These are phyloP conservation scores for Lycopodina hypogea DNA, from an alignment of 37 sponge, comb jelly and placozoan genomes.

Conservation along the genomic window DNA sequence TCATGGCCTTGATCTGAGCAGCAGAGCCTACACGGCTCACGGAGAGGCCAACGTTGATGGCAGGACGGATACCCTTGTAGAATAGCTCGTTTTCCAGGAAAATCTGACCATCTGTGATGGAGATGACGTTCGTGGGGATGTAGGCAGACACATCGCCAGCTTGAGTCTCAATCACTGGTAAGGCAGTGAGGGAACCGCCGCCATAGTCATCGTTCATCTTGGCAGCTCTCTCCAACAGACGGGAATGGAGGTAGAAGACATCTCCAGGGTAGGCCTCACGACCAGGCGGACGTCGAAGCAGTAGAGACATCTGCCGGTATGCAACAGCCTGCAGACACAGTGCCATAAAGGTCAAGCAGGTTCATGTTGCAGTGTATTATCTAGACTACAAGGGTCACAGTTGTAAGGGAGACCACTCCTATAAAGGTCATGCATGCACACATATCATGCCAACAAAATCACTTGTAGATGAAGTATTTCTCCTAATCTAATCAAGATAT, in stretches of 20 bases:
- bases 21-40: constrained; percentile 98
- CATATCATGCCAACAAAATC: not conserved
- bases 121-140: constrained; percentile 99
- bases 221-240: constrained; percentile 98
- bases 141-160: constrained; percentile 99
- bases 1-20: constrained; percentile 98
- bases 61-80: constrained; percentile 99
- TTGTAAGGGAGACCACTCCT: no score
- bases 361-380: not conserved
- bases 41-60: constrained; percentile 99
- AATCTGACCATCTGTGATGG: constrained; percentile 99
- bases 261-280: constrained; percentile 99
- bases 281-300: constrained; percentile 96
- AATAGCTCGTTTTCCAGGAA: constrained; percentile 98
- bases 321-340: constrained; percentile 83
- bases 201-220: constrained; percentile 98
- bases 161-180: constrained; percentile 99
- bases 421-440: not conserved
- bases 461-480: not conserved
- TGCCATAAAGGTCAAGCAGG: not conserved
- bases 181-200: constrained; percentile 97
- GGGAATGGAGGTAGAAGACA: constrained; percentile 99
- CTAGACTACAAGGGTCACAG: no score
- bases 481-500: constrained; percentile 1
- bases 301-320: constrained; percentile 99